Evolutionary conservation across 2,888 invertebrate species (phyloP), one percentile per base, ranked within the genome.

Genomic region (Neelides folsomi): DNA sequence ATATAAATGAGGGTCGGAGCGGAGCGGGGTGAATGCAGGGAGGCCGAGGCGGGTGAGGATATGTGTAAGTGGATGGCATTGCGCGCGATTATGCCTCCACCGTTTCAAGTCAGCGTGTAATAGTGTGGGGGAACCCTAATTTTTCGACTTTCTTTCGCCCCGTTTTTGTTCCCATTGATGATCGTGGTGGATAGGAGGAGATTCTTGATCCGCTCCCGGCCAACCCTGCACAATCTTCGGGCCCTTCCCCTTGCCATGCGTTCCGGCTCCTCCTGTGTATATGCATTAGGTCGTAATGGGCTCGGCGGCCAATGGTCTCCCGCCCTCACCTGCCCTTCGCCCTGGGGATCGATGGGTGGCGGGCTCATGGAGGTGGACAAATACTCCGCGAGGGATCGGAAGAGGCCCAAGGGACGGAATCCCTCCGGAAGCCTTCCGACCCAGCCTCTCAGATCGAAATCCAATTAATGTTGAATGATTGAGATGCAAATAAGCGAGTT

Each of bases 401-500:
- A 39, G 45, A 15, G 37, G 13, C 39, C 39, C 13, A 39, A 15
- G 39, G 15, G 15, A 42, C 45, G 27, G 27, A 19, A 27, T 35
- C 45, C n/a, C 27, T 45, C 27, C 34, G 12, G 27, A 19, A 19
- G 16, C 27, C n/a, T 27, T 27, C 27, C n/a, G 16, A 38, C 40
- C 18, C 41, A 39, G 34, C 40, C 12, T n/a, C 20, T 39, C 55
- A 58, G 59, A 59, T 62, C 59, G 56, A 62, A 62, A 62, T 61
- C 64, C 64, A 64, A 61, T 64, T 64, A 64, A 64, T 62, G 59
- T 59, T 59, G 59, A 58, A 62, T 62, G 63, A 63, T 64, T 64
- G 64, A 62, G 64, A 64, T 64, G 64, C 64, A 64, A 64, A 64
- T 64, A 64, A 51, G 59, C 60, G 56, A 61, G 62, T 63, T 61